Evolutionary conservation across 1,140 invertebrate species (phyloP).

Genomic region (Macrobrachium nipponense): DNA sequence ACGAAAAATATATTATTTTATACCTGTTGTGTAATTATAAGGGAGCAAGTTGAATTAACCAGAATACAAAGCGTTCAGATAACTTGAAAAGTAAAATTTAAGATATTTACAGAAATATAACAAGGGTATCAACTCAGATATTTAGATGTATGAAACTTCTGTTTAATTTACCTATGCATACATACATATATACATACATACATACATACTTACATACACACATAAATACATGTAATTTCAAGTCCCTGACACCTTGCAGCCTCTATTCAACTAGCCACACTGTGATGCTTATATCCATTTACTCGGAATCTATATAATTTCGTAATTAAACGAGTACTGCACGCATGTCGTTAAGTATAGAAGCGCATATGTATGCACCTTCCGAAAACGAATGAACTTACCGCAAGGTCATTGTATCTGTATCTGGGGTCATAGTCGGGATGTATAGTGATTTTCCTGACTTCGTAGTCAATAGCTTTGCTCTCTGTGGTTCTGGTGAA

Average conservation of each 20-base stretch:
- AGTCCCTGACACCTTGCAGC: not conserved
- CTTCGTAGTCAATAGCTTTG: conserved; percentile 20
- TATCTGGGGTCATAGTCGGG: conserved; percentile 14
- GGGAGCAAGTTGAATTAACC: too few relatives aligned
- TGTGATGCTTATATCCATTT: too few relatives aligned
- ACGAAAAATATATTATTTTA: too few relatives aligned
- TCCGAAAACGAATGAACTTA: not conserved
- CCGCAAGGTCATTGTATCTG: conserved; percentile 40
- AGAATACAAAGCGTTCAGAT: too few relatives aligned
- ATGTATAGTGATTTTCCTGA: conserved; percentile 13
- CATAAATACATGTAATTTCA: conserved; percentile 22
- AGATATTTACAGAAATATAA: too few relatives aligned
- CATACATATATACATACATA: conserved; percentile 19
- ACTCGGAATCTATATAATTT: too few relatives aligned
- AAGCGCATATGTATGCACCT: not conserved
- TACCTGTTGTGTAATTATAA: too few relatives aligned
- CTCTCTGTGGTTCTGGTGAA: conserved; percentile 33
- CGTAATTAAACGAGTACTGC: too few relatives aligned
- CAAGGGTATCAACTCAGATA: too few relatives aligned
- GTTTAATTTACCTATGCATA: not conserved
- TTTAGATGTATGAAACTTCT: too few relatives aligned
- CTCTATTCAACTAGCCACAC: too few relatives aligned
- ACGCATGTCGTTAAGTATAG: not conserved
- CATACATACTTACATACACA: conserved; percentile 27
- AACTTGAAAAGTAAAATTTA: too few relatives aligned